phyloP scores from a whole-genome alignment of 1,140 invertebrate genomes.

The Ruditapes philippinarum region DNA sequence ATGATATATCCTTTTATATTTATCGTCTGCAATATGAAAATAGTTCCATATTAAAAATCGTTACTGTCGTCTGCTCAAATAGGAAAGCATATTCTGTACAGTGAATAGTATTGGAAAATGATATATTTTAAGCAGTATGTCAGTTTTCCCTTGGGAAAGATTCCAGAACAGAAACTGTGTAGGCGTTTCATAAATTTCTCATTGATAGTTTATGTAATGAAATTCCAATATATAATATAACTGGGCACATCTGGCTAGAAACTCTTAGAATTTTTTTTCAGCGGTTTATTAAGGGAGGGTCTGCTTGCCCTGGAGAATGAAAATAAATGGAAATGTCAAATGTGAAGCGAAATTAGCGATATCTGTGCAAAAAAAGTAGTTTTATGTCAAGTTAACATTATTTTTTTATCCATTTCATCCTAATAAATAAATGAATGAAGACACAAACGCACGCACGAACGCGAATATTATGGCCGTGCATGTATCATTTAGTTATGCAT shows the following conservation, averaged over 20 bases:
- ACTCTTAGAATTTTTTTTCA: neutral
- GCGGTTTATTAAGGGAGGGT: no score
- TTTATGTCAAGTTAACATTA: neutral
- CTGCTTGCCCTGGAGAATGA: no score
- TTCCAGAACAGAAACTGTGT: neutral
- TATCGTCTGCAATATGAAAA: neutral
- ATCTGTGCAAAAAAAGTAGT: neutral
- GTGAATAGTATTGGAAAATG: slow-evolving; percentile 30
- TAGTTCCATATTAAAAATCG: no score
- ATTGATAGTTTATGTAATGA: neutral
- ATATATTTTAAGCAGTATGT: neutral
- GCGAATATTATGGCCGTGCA: no score
- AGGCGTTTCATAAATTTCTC: slow-evolving; percentile 10
- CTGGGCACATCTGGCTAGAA: neutral
- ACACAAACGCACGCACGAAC: no score
- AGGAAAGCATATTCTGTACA: neutral
- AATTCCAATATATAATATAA: no score
- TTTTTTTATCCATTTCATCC: no score
- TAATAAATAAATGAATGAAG: no score
- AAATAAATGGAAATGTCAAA: no score
- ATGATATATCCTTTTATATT: neutral
- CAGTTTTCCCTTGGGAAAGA: neutral
- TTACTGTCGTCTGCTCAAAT: neutral
- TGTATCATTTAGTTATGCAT: no score
- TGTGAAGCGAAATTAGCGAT: neutral